A percentile compares a stretch with the other conserved stretches of the same genome.
Conservation (phyloP, 92 coral and sea anemone species). For the Epizoanthus scotinus region DNA sequence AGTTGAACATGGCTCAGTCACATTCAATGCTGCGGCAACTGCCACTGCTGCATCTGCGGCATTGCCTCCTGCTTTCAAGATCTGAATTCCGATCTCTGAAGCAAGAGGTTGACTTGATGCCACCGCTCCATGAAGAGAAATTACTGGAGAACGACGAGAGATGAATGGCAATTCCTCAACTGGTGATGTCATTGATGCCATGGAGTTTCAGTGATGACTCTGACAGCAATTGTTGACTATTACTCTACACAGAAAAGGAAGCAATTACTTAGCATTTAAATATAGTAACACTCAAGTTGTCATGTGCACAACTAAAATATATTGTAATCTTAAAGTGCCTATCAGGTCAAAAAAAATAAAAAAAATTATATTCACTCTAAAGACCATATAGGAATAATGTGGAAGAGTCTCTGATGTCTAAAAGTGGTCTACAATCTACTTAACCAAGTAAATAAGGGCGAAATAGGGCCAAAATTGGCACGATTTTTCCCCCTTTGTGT, state of each 20-base stretch:
- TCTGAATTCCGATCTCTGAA: constrained; percentile 79
- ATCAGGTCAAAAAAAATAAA: too few species aligned
- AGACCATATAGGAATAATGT: too few species aligned
- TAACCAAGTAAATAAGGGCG: too few species aligned
- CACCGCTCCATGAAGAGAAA: constrained; percentile 84
- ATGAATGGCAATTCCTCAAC: constrained; percentile 40
- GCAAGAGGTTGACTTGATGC: constrained; percentile 92
- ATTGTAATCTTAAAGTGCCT: too few species aligned
- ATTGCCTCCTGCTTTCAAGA: constrained; percentile 85
- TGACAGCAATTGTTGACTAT: not conserved
- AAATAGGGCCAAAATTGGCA: too few species aligned
- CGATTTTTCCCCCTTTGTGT: too few species aligned
- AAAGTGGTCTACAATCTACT: too few species aligned
- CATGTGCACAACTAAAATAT: too few species aligned
- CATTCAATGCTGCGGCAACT: constrained; percentile 92
- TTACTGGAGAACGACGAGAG: constrained; percentile 92
- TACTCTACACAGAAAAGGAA: not conserved
- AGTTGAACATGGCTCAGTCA: constrained; percentile 92
- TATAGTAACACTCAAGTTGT: too few species aligned
- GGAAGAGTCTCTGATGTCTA: too few species aligned
- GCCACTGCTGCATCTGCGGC: constrained; percentile 99
- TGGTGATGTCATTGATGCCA: constrained; percentile 5
- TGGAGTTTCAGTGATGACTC: not conserved
- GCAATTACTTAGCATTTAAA: not conserved
- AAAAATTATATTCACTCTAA: too few species aligned